A percentile compares a stretch with the other conserved stretches of the same genome.
Conservation (phyloP, 2,797 vertebrate genomes). For the Glyptemys insculpta region DNA sequence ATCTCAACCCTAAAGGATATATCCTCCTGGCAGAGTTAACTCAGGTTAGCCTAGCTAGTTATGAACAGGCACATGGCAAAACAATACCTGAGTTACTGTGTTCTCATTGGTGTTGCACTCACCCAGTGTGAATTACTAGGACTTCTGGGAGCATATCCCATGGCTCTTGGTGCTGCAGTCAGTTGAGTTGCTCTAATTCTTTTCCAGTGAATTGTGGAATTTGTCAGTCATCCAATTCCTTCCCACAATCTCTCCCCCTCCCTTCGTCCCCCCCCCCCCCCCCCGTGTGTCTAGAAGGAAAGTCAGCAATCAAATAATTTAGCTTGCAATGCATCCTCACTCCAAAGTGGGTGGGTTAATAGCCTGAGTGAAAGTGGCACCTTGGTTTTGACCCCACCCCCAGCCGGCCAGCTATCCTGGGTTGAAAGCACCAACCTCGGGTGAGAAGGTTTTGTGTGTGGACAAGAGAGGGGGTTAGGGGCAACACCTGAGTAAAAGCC, state of each 20-base stretch:
- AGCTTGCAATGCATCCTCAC: not conserved
- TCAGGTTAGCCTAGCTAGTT: not conserved
- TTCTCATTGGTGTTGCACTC: not conserved
- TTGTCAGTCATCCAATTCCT: not conserved
- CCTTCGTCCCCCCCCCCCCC: rapidly evolving
- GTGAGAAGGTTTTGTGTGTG: not conserved
- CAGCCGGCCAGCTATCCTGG: not conserved
- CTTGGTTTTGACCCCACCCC: not conserved
- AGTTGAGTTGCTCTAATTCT: rapidly evolving
- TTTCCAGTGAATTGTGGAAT: not conserved
- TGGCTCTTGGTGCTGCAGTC: not conserved
- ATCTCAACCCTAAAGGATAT: not conserved
- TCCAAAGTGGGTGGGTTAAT: not conserved
- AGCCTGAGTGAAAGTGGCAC: not conserved
- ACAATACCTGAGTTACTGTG: not conserved
- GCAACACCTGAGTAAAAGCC: not conserved
- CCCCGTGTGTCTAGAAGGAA: not conserved
- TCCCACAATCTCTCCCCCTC: not conserved
- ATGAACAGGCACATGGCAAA: not conserved
- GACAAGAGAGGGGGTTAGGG: not conserved
- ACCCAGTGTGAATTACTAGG: not conserved
- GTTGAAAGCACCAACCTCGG: not conserved
- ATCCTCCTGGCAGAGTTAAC: not conserved
- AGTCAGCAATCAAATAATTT: not conserved
- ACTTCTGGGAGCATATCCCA: not conserved